phyloP scores from a whole-genome alignment of 2,113 vertebrate species.

The Vicugna pacos region DNA sequence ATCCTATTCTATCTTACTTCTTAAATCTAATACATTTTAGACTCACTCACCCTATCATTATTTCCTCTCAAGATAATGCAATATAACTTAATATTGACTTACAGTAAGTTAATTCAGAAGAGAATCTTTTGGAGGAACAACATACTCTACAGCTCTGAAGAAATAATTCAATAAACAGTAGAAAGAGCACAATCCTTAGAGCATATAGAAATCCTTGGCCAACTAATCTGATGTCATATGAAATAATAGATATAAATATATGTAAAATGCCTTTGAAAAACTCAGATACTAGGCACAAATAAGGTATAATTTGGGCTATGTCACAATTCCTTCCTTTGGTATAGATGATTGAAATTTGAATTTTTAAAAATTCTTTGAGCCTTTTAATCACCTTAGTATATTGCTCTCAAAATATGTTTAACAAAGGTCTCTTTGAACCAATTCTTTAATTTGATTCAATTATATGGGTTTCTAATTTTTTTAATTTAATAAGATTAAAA shows the following conservation, averaged over 20 bases:
- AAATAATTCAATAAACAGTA: slow-evolving; percentile 34
- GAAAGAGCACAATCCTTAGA: slow-evolving; percentile 17
- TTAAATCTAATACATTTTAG: not conserved
- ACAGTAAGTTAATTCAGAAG: slow-evolving; percentile 46
- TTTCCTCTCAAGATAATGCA: slow-evolving; percentile 40
- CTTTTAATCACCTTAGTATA: slow-evolving; percentile 34
- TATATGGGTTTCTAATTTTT: slow-evolving; percentile 35
- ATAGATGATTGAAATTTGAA: slow-evolving; percentile 31
- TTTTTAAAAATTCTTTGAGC: slow-evolving; percentile 8
- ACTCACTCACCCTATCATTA: not conserved
- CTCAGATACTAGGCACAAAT: not conserved
- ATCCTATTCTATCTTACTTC: slow-evolving; percentile 16
- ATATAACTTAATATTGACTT: slow-evolving; percentile 47
- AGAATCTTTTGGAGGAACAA: not conserved
- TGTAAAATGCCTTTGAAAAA: slow-evolving; percentile 39
- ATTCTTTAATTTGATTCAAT: slow-evolving; percentile 37
- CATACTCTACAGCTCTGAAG: not conserved
- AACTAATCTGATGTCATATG: slow-evolving; percentile 31
- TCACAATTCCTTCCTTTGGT: not conserved
- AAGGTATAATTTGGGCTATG: not conserved
- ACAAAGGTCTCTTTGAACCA: not conserved
- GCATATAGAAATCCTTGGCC: slow-evolving; percentile 22
- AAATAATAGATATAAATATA: slow-evolving; percentile 22
- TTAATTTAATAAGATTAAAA: not conserved
- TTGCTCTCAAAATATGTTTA: not conserved